These are phyloP conservation scores for Sebastes cheni DNA, from an alignment of 2,797 vertebrate genomes.

Conservation along the genomic window DNA sequence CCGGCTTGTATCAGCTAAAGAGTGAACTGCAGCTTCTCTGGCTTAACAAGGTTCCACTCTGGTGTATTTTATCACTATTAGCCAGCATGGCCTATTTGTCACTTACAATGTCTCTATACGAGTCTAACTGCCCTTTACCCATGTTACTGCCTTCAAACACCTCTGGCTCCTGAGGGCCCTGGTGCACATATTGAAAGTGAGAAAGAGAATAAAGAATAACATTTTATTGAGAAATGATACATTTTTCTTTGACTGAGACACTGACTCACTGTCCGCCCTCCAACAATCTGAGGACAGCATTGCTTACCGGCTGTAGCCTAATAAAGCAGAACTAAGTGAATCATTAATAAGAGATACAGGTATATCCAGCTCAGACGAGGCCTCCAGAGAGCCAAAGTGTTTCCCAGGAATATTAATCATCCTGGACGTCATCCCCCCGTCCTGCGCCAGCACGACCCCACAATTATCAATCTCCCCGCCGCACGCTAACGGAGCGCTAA, in stretches of 20 bases:
- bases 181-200: neutral
- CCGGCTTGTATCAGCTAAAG: conserved; percentile 24
- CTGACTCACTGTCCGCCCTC: neutral
- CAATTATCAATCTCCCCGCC: conserved; percentile 62
- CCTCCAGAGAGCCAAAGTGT: conserved; percentile 37
- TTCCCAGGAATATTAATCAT: conserved; percentile 61
- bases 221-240: conserved; percentile 37
- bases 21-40: conserved; percentile 27
- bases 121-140: neutral
- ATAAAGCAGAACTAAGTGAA: conserved; percentile 77
- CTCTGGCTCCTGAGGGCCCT: neutral
- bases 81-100: conserved; percentile 12
- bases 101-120: neutral
- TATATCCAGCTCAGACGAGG: conserved; percentile 51
- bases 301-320: conserved; percentile 50
- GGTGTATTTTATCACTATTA: conserved; percentile 53
- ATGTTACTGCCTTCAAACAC: neutral
- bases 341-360: conserved; percentile 79
- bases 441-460: conserved; percentile 12
- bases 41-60: conserved; percentile 39
- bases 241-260: conserved; percentile 28
- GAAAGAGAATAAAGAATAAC: too few species aligned
- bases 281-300: neutral
- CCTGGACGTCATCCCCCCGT: neutral
- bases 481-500: conserved; percentile 65